Conservation (phyloP, 2,113 vertebrate species). For the Lagenorhynchus albirostris region DNA sequence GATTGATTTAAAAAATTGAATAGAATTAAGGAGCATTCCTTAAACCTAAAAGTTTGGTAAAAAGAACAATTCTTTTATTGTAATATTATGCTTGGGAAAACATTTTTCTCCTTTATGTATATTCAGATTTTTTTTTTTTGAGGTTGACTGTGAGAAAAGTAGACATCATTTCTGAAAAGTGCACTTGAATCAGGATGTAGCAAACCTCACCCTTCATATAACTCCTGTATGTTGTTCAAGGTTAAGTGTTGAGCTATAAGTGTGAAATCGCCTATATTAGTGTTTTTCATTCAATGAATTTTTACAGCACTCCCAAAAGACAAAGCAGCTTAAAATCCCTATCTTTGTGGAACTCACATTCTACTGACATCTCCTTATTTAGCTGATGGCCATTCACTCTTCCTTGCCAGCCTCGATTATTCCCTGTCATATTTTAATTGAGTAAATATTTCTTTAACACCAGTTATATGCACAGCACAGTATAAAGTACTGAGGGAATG, state of each 20-base stretch:
- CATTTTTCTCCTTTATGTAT: constrained; percentile 5
- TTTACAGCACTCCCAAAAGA: background rate
- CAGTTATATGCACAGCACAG: background rate
- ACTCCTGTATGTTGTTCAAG: background rate
- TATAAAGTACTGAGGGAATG: background rate
- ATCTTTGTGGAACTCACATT: background rate
- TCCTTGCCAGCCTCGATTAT: background rate
- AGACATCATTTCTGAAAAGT: background rate
- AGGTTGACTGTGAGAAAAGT: background rate
- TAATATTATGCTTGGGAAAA: constrained; percentile 8
- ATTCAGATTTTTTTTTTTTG: background rate
- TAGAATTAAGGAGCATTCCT: constrained; percentile 38
- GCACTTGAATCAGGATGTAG: background rate
- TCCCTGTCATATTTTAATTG: background rate
- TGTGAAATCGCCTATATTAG: background rate
- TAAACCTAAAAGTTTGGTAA: constrained; percentile 38
- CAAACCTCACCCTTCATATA: background rate
- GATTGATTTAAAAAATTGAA: constrained; percentile 71
- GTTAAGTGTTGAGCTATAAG: background rate
- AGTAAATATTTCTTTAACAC: constrained; percentile 10
- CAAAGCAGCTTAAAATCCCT: background rate
- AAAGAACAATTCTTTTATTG: background rate
- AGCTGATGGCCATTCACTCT: background rate
- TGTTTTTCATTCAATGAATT: background rate
- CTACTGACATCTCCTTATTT: background rate